Percentiles rank a stretch among this genome's conserved stretches.
These are phyloP conservation scores for Glyptemys insculpta DNA, from an alignment of 2,797 vertebrate genomes.

Conservation along the genomic window DNA sequence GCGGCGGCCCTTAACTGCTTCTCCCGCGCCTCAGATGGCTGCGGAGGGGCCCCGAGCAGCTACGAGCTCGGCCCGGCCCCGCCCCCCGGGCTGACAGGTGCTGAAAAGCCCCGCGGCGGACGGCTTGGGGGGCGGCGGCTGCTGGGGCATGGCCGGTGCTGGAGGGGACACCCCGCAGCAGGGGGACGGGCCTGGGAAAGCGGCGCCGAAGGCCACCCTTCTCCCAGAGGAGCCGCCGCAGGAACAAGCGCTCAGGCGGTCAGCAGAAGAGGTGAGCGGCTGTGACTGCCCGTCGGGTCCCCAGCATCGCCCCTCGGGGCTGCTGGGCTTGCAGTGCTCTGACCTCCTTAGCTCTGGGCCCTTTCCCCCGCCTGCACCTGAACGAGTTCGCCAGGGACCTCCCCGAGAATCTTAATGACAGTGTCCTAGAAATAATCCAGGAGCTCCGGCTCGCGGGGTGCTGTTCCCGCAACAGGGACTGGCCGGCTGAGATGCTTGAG, in stretches of 20 bases:
- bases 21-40: too few species aligned
- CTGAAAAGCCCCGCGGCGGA: background rate
- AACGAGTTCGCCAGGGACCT: background rate
- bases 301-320: background rate
- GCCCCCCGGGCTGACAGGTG: constrained; percentile 54
- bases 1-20: too few species aligned
- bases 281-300: background rate
- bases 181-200: background rate
- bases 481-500: too few species aligned
- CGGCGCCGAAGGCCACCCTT: too few species aligned
- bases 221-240: background rate
- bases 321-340: background rate
- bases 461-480: too few species aligned
- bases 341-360: too few species aligned
- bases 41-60: too few species aligned
- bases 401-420: too few species aligned
- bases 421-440: too few species aligned
- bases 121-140: background rate
- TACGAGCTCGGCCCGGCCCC: constrained; percentile 6
- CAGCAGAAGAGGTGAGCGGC: background rate
- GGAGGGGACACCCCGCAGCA: background rate
- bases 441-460: too few species aligned
- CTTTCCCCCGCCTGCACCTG: too few species aligned
- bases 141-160: constrained; percentile 28
- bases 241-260: too few species aligned